Conservation (phyloP, 2,888 invertebrate genomes). For the Pollenia angustigena region DNA sequence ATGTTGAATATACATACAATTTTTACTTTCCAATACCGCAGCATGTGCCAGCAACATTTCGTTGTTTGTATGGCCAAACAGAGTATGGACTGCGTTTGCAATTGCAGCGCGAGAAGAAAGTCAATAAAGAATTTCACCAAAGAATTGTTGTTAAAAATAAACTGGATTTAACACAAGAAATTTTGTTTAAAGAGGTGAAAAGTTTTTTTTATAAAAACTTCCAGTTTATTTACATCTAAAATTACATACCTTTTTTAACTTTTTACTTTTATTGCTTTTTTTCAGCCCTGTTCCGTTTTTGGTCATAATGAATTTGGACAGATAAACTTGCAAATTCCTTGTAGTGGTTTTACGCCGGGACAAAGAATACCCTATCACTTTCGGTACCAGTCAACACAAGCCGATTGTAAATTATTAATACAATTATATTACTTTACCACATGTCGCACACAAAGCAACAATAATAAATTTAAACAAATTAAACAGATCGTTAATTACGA, state of each 20-base stretch:
- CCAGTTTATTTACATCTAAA: conserved; percentile 7
- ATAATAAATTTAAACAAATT: conserved; percentile 37
- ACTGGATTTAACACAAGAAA: conserved; percentile 58
- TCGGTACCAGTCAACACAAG: conserved; percentile 25
- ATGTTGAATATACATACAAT: conserved; percentile 51
- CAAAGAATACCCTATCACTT: conserved; percentile 63
- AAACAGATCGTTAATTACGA: conserved; percentile 53
- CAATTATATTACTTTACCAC: conserved; percentile 61
- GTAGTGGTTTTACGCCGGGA: conserved; percentile 66
- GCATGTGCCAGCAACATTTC: conserved; percentile 63
- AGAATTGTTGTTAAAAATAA: conserved; percentile 65
- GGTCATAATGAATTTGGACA: conserved; percentile 46
- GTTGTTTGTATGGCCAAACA: conserved; percentile 53
- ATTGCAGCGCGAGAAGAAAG: conserved; percentile 56
- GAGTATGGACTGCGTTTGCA: conserved; percentile 56
- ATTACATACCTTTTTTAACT: neutral
- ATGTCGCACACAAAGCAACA: conserved; percentile 22
- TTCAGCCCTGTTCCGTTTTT: conserved; percentile 30
- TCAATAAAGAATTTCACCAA: conserved; percentile 59
- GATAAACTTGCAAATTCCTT: conserved; percentile 47
- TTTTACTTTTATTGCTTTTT: neutral
- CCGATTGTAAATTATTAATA: conserved; percentile 55
- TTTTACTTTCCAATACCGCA: conserved; percentile 66
- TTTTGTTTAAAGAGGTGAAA: conserved; percentile 49
- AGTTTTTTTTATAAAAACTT: neutral